These are phyloP conservation scores for Amazona vittata DNA, from an alignment of 2,113 vertebrate genomes.

Conservation along the genomic window DNA sequence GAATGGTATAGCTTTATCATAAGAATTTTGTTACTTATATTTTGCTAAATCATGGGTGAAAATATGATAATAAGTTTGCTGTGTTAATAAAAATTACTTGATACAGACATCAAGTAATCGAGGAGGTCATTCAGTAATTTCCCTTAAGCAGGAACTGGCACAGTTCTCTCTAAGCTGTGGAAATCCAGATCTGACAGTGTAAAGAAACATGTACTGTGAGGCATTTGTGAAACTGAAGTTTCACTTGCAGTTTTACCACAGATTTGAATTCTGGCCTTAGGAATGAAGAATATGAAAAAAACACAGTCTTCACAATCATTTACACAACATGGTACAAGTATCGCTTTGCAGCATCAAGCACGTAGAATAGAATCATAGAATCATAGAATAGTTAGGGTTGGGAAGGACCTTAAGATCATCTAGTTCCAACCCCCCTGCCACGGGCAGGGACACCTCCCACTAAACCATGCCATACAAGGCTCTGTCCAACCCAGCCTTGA, in stretches of 20 bases:
- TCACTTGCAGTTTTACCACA: background rate
- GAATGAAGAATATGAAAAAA: background rate
- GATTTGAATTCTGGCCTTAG: background rate
- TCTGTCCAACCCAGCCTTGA: too few relatives aligned
- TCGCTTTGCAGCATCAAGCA: background rate
- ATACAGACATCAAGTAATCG: background rate
- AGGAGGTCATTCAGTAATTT: background rate
- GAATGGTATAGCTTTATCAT: background rate
- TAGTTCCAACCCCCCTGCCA: too few relatives aligned
- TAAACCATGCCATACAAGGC: too few relatives aligned
- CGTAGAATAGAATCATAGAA: too few relatives aligned
- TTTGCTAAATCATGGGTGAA: background rate
- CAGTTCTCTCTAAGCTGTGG: background rate
- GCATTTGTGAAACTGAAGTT: background rate
- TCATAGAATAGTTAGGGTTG: too few relatives aligned
- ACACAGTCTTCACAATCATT: background rate
- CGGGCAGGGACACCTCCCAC: too few relatives aligned
- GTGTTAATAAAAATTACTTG: background rate
- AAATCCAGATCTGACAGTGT: background rate
- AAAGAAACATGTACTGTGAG: background rate
- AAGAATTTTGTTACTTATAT: background rate
- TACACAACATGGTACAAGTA: background rate
- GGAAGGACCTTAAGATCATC: too few relatives aligned
- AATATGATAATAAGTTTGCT: background rate
- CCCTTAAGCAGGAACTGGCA: background rate